Evolutionary conservation across 2,797 vertebrate species (phyloP).

Genomic region (Picus viridis): DNA sequence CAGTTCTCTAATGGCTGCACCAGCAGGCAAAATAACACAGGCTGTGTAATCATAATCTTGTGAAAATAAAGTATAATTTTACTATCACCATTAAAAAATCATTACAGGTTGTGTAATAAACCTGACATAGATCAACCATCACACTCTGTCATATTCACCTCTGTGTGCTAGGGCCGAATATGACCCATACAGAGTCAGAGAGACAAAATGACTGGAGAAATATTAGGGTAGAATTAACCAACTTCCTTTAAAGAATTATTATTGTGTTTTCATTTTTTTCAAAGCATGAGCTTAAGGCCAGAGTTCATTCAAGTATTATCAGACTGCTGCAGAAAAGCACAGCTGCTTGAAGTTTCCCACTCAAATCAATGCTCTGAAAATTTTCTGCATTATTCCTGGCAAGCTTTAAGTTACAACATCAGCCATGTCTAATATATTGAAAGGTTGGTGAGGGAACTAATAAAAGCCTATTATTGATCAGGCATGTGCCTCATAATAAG

Average conservation of each 20-base stretch:
- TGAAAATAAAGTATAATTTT: not conserved
- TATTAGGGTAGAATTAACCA: not conserved
- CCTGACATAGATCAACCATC: not conserved
- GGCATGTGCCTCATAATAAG: conserved; percentile 1
- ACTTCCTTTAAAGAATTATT: not conserved
- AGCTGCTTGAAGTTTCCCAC: not conserved
- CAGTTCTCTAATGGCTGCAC: not conserved
- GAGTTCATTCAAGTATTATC: not conserved
- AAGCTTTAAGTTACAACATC: not conserved
- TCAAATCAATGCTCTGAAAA: not conserved
- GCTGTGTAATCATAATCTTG: not conserved
- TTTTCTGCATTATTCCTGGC: not conserved
- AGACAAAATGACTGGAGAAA: not conserved
- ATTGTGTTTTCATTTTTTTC: not conserved
- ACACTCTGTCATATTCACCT: not conserved
- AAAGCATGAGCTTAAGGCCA: not conserved
- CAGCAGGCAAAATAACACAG: not conserved
- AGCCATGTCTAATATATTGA: not conserved
- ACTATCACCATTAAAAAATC: not conserved
- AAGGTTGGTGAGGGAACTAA: not conserved
- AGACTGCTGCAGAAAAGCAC: not conserved
- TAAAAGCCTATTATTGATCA: conserved; percentile 34
- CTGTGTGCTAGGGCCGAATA: not conserved
- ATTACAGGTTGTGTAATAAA: not conserved
- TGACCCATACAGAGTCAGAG: not conserved